Evolutionary conservation across 2,888 invertebrate genomes (phyloP), one percentile per base, ranked within the genome.

Genomic region (Oxytorus armatus): DNA sequence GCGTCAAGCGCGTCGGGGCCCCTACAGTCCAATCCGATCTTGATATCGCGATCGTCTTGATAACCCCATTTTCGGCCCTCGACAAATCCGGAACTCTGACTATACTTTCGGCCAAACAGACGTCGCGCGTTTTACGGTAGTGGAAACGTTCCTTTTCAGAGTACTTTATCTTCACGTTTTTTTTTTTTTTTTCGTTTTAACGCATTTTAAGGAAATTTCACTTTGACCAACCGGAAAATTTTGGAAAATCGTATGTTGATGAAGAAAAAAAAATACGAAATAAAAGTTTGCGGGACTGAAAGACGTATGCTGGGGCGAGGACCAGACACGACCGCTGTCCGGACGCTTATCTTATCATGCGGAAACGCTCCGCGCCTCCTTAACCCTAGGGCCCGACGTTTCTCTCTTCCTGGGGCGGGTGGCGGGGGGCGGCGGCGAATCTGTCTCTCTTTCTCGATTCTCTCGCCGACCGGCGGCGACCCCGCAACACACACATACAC

Each of bases 281-380:
- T 47, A 36, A 44, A 55, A 57, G 36, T 11, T 39, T 39, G 57
- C 47, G 69, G 47, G 53, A 51, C 51, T 57, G 69, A 75, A 70
- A 73, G 65, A 44, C 61, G 61, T 14, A 33, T 68, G 69, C 5
- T 47, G 53, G n/a, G 29, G 47, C 25, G 49, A 49, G 68, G 36
- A 75, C 33, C 44, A 76, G 66, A 55, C 59, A 57, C 59, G 70
- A 77, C 63, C 77, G 63, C 39, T 72, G 73, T 42, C 73, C 88
- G 79, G 81, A 74, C 81, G 75, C 86, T 89, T 91, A 91, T 91
- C 90, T 91, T 91, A 91, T 91, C 90, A 86, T 84, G 75, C 86
- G 89, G 88, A 90, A 89, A 88, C 88, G 87, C 83, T 88, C 88
- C 83, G 83, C 84, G 83, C 83, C 82, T 86, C 85, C 85, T 81